These are phyloP conservation scores for Bufotes viridis DNA, from an alignment of 2,797 vertebrate species.

Conservation along the genomic window DNA sequence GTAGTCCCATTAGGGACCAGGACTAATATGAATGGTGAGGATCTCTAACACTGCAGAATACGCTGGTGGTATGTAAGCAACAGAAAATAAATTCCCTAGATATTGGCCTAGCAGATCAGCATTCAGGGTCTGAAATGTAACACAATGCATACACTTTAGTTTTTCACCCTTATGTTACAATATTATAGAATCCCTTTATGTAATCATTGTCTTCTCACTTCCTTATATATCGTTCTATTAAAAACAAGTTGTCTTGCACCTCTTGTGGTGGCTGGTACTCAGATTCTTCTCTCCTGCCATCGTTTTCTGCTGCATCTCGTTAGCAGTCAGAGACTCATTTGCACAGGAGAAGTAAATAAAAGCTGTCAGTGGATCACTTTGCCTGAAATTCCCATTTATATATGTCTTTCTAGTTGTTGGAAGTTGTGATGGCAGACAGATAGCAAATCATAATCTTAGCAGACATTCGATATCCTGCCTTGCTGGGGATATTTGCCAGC, in stretches of 20 bases:
- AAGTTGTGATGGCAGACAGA: slow-evolving; percentile 42
- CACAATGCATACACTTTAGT: neutral
- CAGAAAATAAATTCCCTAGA: too few species aligned
- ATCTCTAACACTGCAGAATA: neutral
- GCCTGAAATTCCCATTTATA: slow-evolving; percentile 50
- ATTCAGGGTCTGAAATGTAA: neutral
- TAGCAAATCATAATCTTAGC: slow-evolving; percentile 44
- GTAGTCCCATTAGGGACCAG: too few species aligned
- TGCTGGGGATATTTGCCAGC: neutral
- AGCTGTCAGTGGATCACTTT: slow-evolving; percentile 53
- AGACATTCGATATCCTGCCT: slow-evolving; percentile 25
- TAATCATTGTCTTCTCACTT: neutral
- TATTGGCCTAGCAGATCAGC: too few species aligned
- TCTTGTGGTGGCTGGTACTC: neutral
- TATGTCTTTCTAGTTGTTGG: slow-evolving; percentile 46
- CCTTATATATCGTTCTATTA: neutral
- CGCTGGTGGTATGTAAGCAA: too few species aligned
- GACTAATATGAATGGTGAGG: too few species aligned
- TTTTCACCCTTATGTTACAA: neutral
- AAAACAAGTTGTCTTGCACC: neutral
- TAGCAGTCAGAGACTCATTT: slow-evolving; percentile 47
- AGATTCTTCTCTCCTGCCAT: slow-evolving; percentile 13
- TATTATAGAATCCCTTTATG: neutral
- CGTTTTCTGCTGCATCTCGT: slow-evolving; percentile 35
- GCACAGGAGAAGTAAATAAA: slow-evolving; percentile 48